Percentiles rank a stretch among this genome's conserved stretches.
These are phyloP conservation scores for Holothuria scabra DNA, from an alignment of 53 echinoderm and acorn worm genomes.

Conservation along the genomic window DNA sequence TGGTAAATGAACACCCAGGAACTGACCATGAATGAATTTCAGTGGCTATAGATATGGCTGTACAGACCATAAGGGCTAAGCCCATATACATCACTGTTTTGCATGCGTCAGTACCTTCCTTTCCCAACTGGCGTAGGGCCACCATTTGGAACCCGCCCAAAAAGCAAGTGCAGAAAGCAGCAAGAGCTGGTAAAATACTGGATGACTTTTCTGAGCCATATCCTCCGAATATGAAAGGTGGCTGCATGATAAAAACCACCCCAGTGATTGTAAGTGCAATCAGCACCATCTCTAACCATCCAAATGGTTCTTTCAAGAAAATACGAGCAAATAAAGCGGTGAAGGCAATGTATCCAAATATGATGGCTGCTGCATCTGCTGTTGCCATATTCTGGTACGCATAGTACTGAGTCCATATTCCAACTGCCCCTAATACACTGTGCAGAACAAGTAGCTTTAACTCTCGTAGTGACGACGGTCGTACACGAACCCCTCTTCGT, in stretches of 20 bases:
- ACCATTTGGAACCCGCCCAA: background rate
- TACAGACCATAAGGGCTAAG: background rate
- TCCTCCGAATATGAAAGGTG: constrained; percentile 50
- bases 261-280: background rate
- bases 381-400: constrained; percentile 23
- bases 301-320: constrained; percentile 7
- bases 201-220: background rate
- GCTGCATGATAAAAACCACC: constrained; percentile 47
- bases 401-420: constrained; percentile 33
- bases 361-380: background rate
- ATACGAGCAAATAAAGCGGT: constrained; percentile 6
- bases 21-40: background rate
- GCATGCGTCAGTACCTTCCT: background rate
- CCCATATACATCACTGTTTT: background rate
- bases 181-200: background rate
- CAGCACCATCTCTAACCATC: background rate
- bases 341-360: constrained; percentile 17
- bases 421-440: constrained; percentile 7
- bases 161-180: background rate
- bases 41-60: background rate
- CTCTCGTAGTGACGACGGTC: background rate
- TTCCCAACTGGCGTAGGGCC: background rate
- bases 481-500: background rate
- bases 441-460: background rate
- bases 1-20: background rate